Conservation (phyloP, 2,113 vertebrate genomes). For the Nothoprocta perdicaria region DNA sequence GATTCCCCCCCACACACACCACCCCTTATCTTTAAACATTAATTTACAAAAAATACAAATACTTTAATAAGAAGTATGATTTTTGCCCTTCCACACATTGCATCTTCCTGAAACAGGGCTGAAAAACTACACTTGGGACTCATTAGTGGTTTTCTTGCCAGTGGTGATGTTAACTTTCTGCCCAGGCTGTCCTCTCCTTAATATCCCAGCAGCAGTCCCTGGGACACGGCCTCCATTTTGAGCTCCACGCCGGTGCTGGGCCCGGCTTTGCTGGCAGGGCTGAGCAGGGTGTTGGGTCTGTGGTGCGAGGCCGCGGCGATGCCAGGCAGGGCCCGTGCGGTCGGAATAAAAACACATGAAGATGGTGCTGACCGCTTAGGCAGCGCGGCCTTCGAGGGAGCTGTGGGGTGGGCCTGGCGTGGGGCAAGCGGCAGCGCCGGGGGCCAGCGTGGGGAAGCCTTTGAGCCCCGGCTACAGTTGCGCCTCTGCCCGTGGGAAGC, state of each 20-base stretch:
- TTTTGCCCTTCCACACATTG: not conserved
- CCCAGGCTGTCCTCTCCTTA: not conserved
- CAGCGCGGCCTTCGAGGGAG: accelerated
- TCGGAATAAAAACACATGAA: not conserved
- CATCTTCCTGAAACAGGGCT: not conserved
- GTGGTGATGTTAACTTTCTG: not conserved
- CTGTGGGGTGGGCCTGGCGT: not conserved
- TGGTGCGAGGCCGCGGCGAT: slow-evolving; percentile 10
- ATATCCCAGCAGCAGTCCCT: not conserved
- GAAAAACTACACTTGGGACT: not conserved
- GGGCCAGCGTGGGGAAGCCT: not conserved
- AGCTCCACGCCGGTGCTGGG: not conserved
- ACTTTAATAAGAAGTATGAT: not conserved
- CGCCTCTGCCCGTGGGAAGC: not conserved
- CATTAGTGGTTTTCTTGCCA: not conserved
- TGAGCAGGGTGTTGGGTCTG: slow-evolving; percentile 35
- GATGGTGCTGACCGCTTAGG: not conserved
- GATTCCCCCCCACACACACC: not conserved
- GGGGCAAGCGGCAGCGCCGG: not conserved
- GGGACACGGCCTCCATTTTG: not conserved
- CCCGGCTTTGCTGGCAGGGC: not conserved
- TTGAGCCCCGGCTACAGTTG: not conserved
- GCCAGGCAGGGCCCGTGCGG: not conserved
- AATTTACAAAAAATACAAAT: not conserved
- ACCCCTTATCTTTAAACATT: not conserved